phyloP scores from a whole-genome alignment of 1,140 invertebrate genomes.

The Drosophila burlai region DNA sequence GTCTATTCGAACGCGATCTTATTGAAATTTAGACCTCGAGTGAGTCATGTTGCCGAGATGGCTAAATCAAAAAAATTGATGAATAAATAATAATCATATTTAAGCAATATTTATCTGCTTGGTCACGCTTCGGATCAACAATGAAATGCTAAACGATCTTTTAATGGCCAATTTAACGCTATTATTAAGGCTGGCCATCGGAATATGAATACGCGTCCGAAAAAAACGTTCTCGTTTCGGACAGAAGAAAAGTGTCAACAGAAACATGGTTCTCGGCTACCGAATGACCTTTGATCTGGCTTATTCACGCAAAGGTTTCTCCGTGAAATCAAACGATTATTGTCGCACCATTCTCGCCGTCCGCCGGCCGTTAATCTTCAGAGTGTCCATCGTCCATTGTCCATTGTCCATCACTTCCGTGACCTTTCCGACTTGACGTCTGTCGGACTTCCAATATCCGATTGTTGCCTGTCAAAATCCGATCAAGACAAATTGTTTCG shows the following conservation, averaged over 20 bases:
- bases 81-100: slow-evolving; percentile 54
- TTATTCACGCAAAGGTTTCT: slow-evolving; percentile 59
- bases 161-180: slow-evolving; percentile 75
- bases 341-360: slow-evolving; percentile 51
- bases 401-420: slow-evolving; percentile 63
- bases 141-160: slow-evolving; percentile 63
- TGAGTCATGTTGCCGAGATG: slow-evolving; percentile 35
- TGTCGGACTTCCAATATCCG: slow-evolving; percentile 55
- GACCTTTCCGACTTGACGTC: slow-evolving; percentile 61
- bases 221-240: slow-evolving; percentile 67
- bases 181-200: slow-evolving; percentile 49
- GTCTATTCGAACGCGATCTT: slow-evolving; percentile 18
- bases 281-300: slow-evolving; percentile 34
- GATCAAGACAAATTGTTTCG: slow-evolving; percentile 48
- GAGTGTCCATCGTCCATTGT: slow-evolving; percentile 30
- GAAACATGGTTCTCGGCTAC: slow-evolving; percentile 41
- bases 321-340: slow-evolving; percentile 69
- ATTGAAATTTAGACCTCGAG: slow-evolving; percentile 21
- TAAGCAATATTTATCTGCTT: slow-evolving; percentile 41
- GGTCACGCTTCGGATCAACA: slow-evolving; percentile 58
- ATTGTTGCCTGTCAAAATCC: slow-evolving; percentile 57
- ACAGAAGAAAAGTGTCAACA: slow-evolving; percentile 47
- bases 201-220: slow-evolving; percentile 35
- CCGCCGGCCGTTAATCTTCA: slow-evolving; percentile 55
- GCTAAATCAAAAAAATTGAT: slow-evolving; percentile 23